A percentile compares a stretch with the other conserved stretches of the same genome.
Evolutionary conservation across 2,113 vertebrate species (phyloP).

Genomic region (Brienomyrus brachyistius): DNA sequence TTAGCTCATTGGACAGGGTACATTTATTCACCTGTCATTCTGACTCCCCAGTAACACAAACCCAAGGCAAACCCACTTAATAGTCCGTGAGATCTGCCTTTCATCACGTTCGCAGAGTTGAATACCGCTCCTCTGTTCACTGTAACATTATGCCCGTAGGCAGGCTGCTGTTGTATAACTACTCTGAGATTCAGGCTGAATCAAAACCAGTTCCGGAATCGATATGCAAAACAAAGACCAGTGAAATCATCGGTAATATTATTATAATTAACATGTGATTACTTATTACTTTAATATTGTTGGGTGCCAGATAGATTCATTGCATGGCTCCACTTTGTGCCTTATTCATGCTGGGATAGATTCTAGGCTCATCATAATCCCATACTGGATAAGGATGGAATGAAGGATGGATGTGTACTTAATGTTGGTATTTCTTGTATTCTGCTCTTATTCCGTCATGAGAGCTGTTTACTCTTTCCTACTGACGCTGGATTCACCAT

Average conservation of each 20-base stretch:
- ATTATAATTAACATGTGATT: background rate
- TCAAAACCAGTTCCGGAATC: background rate
- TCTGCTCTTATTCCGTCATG: background rate
- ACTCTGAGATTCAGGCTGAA: background rate
- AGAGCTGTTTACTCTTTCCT: background rate
- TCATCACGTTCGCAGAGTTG: background rate
- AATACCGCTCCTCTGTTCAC: background rate
- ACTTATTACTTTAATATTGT: background rate
- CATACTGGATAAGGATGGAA: background rate
- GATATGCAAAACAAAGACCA: background rate
- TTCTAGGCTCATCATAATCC: background rate
- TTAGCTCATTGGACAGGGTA: background rate
- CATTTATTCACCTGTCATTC: background rate
- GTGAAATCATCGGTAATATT: background rate
- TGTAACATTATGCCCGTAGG: background rate
- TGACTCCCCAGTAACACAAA: conserved; percentile 1
- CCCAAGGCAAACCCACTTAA: background rate
- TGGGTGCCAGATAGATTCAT: background rate
- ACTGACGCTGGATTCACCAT: background rate
- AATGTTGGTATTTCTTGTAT: background rate
- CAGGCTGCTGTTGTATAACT: background rate
- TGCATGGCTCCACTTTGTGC: background rate
- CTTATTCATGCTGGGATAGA: background rate
- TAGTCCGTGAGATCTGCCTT: background rate
- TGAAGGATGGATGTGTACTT: background rate